phyloP scores from a whole-genome alignment of 2,888 invertebrate species.

The Hypomecis atomaria region DNA sequence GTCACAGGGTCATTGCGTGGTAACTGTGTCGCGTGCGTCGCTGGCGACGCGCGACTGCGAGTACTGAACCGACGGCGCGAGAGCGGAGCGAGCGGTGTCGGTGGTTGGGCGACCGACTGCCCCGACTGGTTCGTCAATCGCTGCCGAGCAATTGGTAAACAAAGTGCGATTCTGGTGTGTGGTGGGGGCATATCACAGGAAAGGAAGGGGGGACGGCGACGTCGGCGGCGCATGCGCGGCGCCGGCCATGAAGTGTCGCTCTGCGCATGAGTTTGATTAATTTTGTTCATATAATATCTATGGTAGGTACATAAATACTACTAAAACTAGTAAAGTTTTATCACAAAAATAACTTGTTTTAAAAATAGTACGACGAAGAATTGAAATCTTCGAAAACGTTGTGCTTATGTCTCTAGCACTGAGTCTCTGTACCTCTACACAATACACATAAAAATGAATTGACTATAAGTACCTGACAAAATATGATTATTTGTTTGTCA shows the following conservation, averaged over 20 bases:
- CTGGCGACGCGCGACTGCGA: slow-evolving; percentile 75
- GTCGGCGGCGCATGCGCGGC: slow-evolving; percentile 90
- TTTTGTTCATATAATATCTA: slow-evolving; percentile 3
- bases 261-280: slow-evolving; percentile 89
- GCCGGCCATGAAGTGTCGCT: slow-evolving; percentile 85
- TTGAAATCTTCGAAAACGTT: too few relatives aligned
- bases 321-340: too few relatives aligned
- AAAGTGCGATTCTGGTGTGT: slow-evolving; percentile 69
- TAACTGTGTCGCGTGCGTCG: slow-evolving; percentile 76
- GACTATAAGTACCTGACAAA: too few relatives aligned
- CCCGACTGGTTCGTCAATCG: slow-evolving; percentile 79
- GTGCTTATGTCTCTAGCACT: too few relatives aligned
- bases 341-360: too few relatives aligned
- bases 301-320: neutral
- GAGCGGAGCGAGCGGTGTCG: slow-evolving; percentile 89
- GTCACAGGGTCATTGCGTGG: slow-evolving; percentile 80
- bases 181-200: slow-evolving; percentile 68
- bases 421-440: too few relatives aligned
- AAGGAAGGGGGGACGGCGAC: slow-evolving; percentile 87
- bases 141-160: slow-evolving; percentile 76
- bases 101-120: slow-evolving; percentile 82
- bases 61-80: slow-evolving; percentile 57
- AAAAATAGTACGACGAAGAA: too few relatives aligned
- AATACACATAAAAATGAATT: too few relatives aligned
- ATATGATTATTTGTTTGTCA: too few relatives aligned